These are phyloP conservation scores for Enteromius treurensis DNA, from an alignment of 2,797 vertebrate genomes.

Conservation along the genomic window DNA sequence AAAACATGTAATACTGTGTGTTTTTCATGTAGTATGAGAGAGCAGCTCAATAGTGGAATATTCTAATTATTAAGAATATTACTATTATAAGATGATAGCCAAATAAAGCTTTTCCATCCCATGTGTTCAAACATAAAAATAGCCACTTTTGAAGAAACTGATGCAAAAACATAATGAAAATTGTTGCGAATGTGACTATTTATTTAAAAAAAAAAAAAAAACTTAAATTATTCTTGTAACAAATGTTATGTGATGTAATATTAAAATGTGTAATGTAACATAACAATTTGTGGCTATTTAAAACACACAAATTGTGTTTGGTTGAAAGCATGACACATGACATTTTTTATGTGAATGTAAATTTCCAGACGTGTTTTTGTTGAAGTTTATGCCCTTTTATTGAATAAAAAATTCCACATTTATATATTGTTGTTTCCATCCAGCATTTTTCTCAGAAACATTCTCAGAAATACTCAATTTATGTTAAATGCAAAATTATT, in stretches of 20 bases:
- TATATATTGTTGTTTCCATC: neutral
- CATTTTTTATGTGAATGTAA: neutral
- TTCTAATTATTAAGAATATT: no score
- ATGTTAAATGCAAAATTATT: neutral
- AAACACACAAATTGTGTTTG: neutral
- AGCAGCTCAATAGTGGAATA: neutral
- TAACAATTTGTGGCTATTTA: neutral
- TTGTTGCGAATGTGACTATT: neutral
- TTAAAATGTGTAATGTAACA: neutral
- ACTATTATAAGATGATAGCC: neutral
- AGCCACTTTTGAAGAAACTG: neutral
- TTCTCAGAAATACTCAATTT: neutral
- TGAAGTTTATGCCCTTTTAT: neutral
- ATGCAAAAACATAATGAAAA: neutral
- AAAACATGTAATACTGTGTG: slow-evolving; percentile 10
- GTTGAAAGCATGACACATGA: neutral
- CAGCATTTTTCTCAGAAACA: neutral
- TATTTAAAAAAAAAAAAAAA: neutral
- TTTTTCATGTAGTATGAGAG: neutral
- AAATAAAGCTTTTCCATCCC: neutral
- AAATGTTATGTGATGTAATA: neutral
- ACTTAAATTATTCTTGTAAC: neutral
- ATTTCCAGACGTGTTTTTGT: neutral
- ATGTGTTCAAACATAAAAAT: neutral
- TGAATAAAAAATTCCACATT: neutral